phyloP scores from a whole-genome alignment of 2,888 invertebrate species.

The Alloscopus bannaensis region DNA sequence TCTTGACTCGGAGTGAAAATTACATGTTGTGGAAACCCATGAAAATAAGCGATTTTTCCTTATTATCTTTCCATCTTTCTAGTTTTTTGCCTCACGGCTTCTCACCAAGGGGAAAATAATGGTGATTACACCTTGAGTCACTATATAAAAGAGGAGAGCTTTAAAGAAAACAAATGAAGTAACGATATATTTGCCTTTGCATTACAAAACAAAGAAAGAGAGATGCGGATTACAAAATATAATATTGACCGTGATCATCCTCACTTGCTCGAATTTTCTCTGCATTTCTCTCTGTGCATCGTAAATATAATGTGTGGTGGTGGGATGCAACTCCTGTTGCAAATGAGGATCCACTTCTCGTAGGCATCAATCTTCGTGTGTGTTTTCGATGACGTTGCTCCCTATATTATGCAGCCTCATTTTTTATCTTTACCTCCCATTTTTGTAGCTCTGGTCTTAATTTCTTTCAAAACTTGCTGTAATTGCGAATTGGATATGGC shows the following conservation, averaged over 20 bases:
- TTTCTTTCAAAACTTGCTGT: constrained; percentile 30
- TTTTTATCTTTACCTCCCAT: too few relatives aligned
- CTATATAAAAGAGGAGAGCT: neutral
- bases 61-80: constrained; percentile 59
- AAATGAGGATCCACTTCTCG: constrained; percentile 42
- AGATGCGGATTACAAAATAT: constrained; percentile 41
- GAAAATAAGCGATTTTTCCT: constrained; percentile 56
- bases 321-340: constrained; percentile 38
- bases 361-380: constrained; percentile 50
- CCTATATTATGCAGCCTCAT: constrained; percentile 30
- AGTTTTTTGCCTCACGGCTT: constrained; percentile 51
- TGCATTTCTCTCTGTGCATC: neutral
- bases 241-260: constrained; percentile 47
- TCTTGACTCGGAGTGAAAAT: constrained; percentile 48
- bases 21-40: constrained; percentile 49
- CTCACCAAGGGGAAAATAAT: too few relatives aligned
- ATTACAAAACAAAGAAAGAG: too few relatives aligned
- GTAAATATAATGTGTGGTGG: neutral
- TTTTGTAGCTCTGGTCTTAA: constrained; percentile 7
- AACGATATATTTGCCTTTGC: constrained; percentile 43
- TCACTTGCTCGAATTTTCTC: constrained; percentile 40
- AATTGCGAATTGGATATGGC: constrained; percentile 38
- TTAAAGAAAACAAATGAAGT: constrained; percentile 33
- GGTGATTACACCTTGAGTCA: constrained; percentile 33
- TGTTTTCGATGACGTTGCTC: constrained; percentile 47